These are phyloP conservation scores for Frankliniella intonsa DNA, from an alignment of 2,888 invertebrate genomes.

Conservation along the genomic window DNA sequence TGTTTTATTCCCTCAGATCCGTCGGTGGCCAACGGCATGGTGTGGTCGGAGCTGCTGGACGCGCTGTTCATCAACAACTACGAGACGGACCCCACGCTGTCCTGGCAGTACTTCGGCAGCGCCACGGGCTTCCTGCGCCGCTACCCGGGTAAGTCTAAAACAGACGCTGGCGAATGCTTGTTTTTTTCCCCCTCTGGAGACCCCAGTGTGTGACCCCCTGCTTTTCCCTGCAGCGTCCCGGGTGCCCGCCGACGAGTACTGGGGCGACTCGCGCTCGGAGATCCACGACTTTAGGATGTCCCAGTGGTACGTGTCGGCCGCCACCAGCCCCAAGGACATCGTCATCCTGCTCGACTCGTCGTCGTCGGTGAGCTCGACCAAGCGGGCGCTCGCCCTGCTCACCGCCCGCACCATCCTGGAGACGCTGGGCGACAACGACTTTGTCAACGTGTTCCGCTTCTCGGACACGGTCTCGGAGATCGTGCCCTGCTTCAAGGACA, in stretches of 20 bases:
- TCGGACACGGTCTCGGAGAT: conserved; percentile 77
- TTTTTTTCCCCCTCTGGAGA: not conserved
- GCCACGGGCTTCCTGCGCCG: conserved; percentile 95
- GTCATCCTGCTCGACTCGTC: conserved; percentile 84
- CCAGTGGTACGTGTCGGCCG: conserved; percentile 97
- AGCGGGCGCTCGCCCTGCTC: conserved; percentile 78
- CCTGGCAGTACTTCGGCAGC: conserved; percentile 98
- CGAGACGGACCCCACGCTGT: conserved; percentile 77
- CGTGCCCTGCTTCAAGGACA: conserved; percentile 84
- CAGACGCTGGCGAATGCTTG: not conserved
- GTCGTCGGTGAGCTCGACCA: conserved; percentile 78
- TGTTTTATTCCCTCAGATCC: conserved; percentile 56
- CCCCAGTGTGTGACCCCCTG: not conserved
- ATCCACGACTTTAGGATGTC: conserved; percentile 86
- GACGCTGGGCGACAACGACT: conserved; percentile 94
- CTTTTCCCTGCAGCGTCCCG: conserved; percentile 8
- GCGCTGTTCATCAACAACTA: conserved; percentile 83
- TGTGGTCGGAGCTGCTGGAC: conserved; percentile 93
- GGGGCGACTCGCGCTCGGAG: conserved; percentile 10
- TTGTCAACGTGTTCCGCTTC: conserved; percentile 90
- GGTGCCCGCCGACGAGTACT: conserved; percentile 7
- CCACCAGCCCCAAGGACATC: conserved; percentile 91
- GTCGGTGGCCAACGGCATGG: conserved; percentile 84
- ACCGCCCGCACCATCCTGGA: conserved; percentile 87
- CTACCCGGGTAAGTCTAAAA: conserved; percentile 69